phyloP scores from a whole-genome alignment of 2,888 invertebrate species.

The Cylindroiulus punctatus region DNA sequence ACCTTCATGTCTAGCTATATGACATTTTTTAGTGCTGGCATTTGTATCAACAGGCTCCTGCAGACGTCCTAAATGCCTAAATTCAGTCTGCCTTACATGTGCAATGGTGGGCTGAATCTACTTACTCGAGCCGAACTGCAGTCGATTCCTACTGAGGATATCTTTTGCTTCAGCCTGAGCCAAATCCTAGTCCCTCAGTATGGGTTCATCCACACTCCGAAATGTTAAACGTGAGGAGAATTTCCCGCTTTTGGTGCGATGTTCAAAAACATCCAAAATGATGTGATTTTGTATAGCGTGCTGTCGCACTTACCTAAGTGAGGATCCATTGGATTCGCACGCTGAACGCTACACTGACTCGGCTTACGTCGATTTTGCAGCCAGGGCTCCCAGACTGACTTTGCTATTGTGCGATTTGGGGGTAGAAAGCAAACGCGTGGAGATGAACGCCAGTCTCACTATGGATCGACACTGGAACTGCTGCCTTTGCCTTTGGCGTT shows the following conservation, averaged over 20 bases:
- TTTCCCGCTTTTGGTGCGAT: too few relatives aligned
- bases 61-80: not conserved
- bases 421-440: not conserved
- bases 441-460: not conserved
- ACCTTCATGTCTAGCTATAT: too few relatives aligned
- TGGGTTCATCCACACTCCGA: too few relatives aligned
- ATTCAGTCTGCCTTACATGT: not conserved
- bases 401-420: slow-evolving; percentile 22
- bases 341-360: slow-evolving; percentile 6
- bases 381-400: not conserved
- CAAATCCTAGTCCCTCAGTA: not conserved
- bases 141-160: too few relatives aligned
- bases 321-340: slow-evolving; percentile 6
- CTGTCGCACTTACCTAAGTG: not conserved
- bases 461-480: not conserved
- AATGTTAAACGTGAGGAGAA: too few relatives aligned
- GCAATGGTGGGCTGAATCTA: not conserved
- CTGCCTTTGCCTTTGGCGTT: not conserved
- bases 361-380: not conserved
- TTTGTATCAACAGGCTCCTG: too few relatives aligned
- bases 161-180: not conserved
- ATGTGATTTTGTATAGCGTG: not conserved
- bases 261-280: not conserved
- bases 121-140: too few relatives aligned
- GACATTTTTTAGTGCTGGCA: too few relatives aligned